phyloP scores from a whole-genome alignment of 2,113 vertebrate genomes.

The Tinamus guttatus region DNA sequence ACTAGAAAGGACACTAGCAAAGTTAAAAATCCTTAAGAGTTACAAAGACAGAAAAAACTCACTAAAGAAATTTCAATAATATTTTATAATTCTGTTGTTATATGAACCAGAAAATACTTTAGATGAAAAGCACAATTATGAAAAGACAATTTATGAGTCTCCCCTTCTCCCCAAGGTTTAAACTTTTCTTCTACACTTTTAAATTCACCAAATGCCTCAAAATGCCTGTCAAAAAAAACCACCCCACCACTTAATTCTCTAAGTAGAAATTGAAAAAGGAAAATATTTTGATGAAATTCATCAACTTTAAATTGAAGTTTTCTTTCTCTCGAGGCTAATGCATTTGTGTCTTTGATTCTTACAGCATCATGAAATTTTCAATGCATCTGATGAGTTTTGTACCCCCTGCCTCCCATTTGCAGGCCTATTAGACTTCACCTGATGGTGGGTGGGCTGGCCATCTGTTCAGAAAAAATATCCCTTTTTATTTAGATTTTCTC shows the following conservation, averaged over 20 bases:
- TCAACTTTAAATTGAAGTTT: not conserved
- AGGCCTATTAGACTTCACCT: constrained; percentile 30
- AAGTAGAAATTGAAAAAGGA: not conserved
- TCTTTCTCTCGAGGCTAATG: not conserved
- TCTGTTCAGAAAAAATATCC: not conserved
- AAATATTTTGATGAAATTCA: not conserved
- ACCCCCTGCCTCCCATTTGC: not conserved
- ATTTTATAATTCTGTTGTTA: not conserved
- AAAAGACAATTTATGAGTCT: not conserved
- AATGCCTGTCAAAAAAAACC: not conserved
- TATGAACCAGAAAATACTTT: not conserved
- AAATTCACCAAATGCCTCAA: not conserved
- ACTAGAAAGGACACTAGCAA: not conserved
- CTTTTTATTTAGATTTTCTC: not conserved
- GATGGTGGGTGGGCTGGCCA: constrained; percentile 18
- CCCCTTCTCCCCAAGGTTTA: no score
- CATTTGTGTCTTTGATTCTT: not conserved
- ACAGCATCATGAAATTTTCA: not conserved
- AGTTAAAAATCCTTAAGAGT: not conserved
- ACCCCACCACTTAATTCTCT: not conserved
- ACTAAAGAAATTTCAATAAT: not conserved
- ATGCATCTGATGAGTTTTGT: not conserved
- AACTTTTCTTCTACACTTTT: not conserved
- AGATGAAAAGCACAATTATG: not conserved
- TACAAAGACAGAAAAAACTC: not conserved